phyloP scores from a whole-genome alignment of 23 tunicate species.

The Trididemnum clinides region DNA sequence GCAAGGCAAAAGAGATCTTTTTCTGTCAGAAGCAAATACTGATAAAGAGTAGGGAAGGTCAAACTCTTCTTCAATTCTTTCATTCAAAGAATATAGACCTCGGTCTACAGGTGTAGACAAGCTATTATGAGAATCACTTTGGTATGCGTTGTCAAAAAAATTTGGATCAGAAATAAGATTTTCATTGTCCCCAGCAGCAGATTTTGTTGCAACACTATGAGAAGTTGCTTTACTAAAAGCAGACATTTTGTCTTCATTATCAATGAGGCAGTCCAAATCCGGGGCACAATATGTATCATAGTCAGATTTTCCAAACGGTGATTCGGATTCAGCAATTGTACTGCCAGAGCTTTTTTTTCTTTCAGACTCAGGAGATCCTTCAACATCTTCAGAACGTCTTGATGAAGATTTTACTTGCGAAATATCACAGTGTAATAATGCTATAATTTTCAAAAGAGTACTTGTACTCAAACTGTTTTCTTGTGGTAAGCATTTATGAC shows the following conservation, averaged over 20 bases:
- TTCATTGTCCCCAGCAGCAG: not conserved
- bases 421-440: not conserved
- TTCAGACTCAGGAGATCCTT: no score
- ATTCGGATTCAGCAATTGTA: no score
- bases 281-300: not conserved
- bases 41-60: not conserved
- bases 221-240: no score
- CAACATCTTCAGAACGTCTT: no score
- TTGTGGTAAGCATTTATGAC: not conserved
- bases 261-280: not conserved
- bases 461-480: not conserved
- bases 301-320: not conserved
- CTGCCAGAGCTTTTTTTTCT: no score
- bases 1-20: not conserved
- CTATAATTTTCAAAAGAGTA: not conserved
- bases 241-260: not conserved
- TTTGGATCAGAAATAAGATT: not conserved
- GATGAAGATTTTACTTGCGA: no score
- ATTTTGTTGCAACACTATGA: no score
- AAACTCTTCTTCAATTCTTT: not conserved
- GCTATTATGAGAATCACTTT: not conserved
- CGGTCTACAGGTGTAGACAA: not conserved
- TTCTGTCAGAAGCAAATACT: not conserved
- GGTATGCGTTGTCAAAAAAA: not conserved
- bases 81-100: not conserved